A percentile compares a stretch with the other conserved stretches of the same genome.
Evolutionary conservation across 2,888 invertebrate genomes (phyloP).

Genomic region (Agonopterix subpropinquella): DNA sequence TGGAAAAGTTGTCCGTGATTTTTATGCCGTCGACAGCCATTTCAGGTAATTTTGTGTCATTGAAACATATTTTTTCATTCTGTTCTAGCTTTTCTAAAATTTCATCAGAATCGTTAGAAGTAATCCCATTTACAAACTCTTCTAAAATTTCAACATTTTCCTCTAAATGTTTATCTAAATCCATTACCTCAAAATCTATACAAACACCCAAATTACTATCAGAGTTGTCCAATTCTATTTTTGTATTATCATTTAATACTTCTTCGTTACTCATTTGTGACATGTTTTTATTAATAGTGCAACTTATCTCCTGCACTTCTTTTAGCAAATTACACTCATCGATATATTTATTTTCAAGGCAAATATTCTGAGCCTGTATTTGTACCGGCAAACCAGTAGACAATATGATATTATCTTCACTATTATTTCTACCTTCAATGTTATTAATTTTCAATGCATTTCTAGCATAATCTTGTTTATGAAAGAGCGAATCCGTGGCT

Average conservation of each 20-base stretch:
- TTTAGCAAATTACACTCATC: not conserved
- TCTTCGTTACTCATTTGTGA: not conserved
- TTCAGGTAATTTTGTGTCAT: not conserved
- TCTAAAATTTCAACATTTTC: conserved; percentile 8
- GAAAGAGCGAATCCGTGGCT: too few species aligned
- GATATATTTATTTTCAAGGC: not conserved
- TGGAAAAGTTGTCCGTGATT: too few species aligned
- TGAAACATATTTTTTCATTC: conserved; percentile 2
- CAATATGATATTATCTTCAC: too few species aligned
- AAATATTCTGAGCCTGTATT: not conserved
- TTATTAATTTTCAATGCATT: too few species aligned
- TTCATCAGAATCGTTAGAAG: conserved; percentile 3
- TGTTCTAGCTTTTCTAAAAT: conserved; percentile 5
- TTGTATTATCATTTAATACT: not conserved
- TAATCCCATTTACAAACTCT: conserved; percentile 9
- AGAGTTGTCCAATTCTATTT: not conserved
- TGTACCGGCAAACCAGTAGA: too few species aligned
- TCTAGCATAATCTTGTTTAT: too few species aligned
- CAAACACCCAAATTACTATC: conserved; percentile 1
- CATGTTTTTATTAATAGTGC: not conserved
- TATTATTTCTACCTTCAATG: too few species aligned
- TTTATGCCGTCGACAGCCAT: too few species aligned
- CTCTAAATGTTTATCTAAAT: conserved; percentile 5
- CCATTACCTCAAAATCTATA: conserved; percentile 4
- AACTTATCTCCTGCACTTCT: not conserved